Conservation (phyloP, 2,888 invertebrate genomes). For the Hymenopus coronatus region DNA sequence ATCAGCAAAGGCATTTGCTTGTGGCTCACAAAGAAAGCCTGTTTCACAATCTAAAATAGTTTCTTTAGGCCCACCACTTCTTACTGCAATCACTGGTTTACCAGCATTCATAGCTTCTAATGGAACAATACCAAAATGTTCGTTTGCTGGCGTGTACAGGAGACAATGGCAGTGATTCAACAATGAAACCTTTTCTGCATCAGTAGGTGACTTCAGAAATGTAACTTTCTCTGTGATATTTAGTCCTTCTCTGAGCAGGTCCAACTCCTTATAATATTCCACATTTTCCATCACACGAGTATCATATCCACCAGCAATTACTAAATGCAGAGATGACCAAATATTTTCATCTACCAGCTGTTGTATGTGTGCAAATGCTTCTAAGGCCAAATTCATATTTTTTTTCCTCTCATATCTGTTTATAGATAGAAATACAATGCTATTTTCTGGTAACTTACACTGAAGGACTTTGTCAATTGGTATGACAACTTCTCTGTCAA, state of each 20-base stretch:
- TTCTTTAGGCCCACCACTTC: conserved; percentile 94
- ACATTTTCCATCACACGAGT: conserved; percentile 82
- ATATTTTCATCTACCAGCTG: conserved; percentile 53
- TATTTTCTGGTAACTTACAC: conserved; percentile 44
- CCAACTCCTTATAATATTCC: conserved; percentile 76
- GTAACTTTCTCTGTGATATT: conserved; percentile 70
- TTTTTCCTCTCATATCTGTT: conserved; percentile 98
- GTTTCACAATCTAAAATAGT: conserved; percentile 78
- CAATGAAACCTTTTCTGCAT: conserved; percentile 77
- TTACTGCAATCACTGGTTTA: conserved; percentile 92
- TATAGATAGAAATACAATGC: conserved; percentile 81
- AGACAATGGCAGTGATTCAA: conserved; percentile 75
- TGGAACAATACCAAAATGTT: conserved; percentile 99
- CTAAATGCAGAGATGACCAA: conserved; percentile 71
- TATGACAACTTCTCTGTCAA: conserved; percentile 55
- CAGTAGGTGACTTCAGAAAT: conserved; percentile 84
- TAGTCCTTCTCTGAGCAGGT: conserved; percentile 60
- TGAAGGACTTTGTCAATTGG: conserved; percentile 30
- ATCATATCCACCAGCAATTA: conserved; percentile 97
- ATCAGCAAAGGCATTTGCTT: conserved; percentile 67
- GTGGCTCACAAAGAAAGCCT: conserved; percentile 74
- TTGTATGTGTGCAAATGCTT: conserved; percentile 70
- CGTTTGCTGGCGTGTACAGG: conserved; percentile 92
- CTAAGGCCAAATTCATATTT: conserved; percentile 81
- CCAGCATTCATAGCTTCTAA: conserved; percentile 95